phyloP scores from a whole-genome alignment of 2,113 vertebrate species.

The Oenanthe melanoleuca region DNA sequence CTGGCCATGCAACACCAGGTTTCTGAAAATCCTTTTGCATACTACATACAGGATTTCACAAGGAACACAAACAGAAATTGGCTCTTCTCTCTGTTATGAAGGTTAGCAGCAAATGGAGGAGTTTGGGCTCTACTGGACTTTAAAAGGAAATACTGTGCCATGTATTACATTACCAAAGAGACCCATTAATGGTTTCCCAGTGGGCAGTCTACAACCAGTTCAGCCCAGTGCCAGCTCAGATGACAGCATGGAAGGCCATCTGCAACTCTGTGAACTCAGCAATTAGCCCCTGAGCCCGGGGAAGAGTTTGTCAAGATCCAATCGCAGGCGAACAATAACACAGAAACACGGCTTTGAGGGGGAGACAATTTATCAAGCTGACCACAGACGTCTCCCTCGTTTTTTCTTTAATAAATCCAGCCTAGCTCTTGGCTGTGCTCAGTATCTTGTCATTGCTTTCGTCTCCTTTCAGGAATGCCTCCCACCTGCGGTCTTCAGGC shows the following conservation, averaged over 20 bases:
- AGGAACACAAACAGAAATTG: neutral
- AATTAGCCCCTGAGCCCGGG: conserved; percentile 19
- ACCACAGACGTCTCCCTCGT: conserved; percentile 40
- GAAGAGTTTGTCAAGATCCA: conserved; percentile 47
- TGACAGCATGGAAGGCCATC: neutral
- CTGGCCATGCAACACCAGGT: neutral
- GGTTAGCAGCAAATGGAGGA: neutral
- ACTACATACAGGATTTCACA: neutral
- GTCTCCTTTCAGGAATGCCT: conserved; percentile 21
- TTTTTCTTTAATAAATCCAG: conserved; percentile 63
- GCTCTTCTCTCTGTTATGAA: neutral
- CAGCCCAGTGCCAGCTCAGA: neutral
- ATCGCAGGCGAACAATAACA: neutral
- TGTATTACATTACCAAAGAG: neutral
- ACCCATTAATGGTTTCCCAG: neutral
- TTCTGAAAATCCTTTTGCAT: neutral
- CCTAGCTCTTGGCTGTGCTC: conserved; percentile 31
- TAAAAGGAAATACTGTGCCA: neutral
- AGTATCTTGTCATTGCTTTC: conserved; percentile 35
- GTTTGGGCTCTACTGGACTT: neutral
- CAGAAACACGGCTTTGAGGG: conserved; percentile 31
- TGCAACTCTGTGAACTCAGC: conserved; percentile 1
- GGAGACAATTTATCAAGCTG: conserved; percentile 56
- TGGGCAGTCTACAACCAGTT: neutral
- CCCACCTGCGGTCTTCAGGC: conserved; percentile 29